Percentiles rank a stretch among this genome's conserved stretches.
Conservation (phyloP, 2,888 invertebrate genomes). For the Tiphia femorata region DNA sequence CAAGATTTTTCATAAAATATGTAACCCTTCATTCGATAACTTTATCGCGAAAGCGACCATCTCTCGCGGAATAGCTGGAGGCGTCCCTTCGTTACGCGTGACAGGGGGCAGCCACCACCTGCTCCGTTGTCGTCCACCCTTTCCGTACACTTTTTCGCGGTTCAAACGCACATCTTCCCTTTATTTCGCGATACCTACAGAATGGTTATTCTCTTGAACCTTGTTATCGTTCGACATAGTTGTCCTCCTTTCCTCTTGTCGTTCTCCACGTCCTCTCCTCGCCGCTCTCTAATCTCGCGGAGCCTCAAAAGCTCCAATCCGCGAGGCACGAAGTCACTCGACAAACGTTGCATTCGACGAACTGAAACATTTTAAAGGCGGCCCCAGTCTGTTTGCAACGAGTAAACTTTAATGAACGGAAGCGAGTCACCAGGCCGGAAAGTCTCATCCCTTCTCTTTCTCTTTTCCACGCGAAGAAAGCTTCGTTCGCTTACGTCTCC, state of each 20-base stretch:
- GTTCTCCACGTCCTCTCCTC: not conserved
- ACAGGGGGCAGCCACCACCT: too few relatives aligned
- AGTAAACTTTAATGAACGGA: constrained; percentile 11
- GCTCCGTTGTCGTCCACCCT: too few relatives aligned
- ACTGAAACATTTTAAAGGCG: not conserved
- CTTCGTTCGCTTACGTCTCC: not conserved
- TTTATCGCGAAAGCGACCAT: too few relatives aligned
- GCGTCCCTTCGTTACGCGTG: too few relatives aligned
- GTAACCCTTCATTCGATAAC: too few relatives aligned
- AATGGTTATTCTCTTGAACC: not conserved
- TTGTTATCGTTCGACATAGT: not conserved
- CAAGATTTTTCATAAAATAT: too few relatives aligned
- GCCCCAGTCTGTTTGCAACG: constrained; percentile 1
- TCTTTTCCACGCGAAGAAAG: too few relatives aligned
- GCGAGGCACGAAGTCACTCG: not conserved
- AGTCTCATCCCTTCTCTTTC: too few relatives aligned
- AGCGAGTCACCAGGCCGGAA: constrained; percentile 6
- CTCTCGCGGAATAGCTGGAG: too few relatives aligned
- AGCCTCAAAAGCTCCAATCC: not conserved
- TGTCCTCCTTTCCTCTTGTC: not conserved
- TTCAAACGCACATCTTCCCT: too few relatives aligned
- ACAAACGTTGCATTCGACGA: not conserved
- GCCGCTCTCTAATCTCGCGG: not conserved
- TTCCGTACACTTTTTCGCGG: too few relatives aligned
- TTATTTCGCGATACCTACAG: not conserved